A percentile compares a stretch with the other conserved stretches of the same genome.
phyloP scores from a whole-genome alignment of 2,888 invertebrate species.

The Scaptomyza reducta region DNA sequence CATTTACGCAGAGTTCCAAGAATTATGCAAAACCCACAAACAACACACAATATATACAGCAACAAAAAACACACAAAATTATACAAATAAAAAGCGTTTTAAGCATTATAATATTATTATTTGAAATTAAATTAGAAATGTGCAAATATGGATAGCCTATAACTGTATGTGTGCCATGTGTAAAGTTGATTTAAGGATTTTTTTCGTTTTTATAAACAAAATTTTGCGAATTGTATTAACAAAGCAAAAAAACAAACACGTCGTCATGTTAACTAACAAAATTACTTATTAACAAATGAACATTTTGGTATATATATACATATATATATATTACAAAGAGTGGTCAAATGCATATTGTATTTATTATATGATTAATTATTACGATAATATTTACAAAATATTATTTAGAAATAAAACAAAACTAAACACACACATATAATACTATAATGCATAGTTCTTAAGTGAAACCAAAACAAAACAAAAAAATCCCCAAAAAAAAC shows the following conservation, averaged over 20 bases:
- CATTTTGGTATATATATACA: conserved; percentile 46
- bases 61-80: conserved; percentile 9
- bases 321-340: conserved; percentile 40
- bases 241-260: conserved; percentile 76
- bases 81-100: conserved; percentile 21
- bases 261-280: conserved; percentile 82
- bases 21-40: conserved; percentile 51
- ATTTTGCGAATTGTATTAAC: conserved; percentile 70
- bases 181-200: conserved; percentile 64
- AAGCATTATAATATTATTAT: conserved; percentile 48
- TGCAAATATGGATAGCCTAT: conserved; percentile 40
- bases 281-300: conserved; percentile 61
- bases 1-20: conserved; percentile 67
- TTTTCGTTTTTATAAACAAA: conserved; percentile 49
- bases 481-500: conserved; percentile 17
- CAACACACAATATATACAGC: not conserved
- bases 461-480: conserved; percentile 41
- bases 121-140: conserved; percentile 41
- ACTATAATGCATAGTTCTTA: conserved; percentile 52
- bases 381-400: conserved; percentile 70
- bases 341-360: conserved; percentile 68
- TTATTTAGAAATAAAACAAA: conserved; percentile 55
- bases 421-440: conserved; percentile 34
- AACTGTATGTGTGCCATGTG: conserved; percentile 62
- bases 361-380: conserved; percentile 67